Conservation (phyloP, 2,888 invertebrate genomes). For the Dorcus parallelipipedus region DNA sequence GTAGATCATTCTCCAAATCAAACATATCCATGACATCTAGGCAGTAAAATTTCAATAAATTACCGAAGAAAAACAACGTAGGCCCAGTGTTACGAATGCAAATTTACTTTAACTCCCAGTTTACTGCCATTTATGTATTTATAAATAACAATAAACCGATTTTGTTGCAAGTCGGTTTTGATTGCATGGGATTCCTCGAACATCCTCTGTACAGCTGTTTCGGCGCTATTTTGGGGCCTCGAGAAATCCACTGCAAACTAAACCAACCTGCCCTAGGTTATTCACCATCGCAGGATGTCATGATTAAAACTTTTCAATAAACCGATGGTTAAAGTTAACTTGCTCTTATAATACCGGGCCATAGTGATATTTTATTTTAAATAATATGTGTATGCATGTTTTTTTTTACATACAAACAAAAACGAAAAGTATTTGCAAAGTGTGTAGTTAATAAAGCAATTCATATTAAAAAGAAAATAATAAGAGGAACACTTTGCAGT, state of each 20-base stretch:
- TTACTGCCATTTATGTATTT: no score
- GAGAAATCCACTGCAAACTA: no score
- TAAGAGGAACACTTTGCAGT: background rate
- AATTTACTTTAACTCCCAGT: no score
- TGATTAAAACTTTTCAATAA: no score
- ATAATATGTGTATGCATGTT: background rate
- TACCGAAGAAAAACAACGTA: background rate
- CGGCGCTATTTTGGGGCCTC: no score
- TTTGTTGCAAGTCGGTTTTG: no score
- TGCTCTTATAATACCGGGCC: background rate
- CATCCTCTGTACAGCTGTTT: no score
- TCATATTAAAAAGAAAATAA: background rate
- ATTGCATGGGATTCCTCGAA: no score
- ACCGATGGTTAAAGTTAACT: no score
- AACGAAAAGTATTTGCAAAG: conserved; percentile 1
- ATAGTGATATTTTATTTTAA: background rate
- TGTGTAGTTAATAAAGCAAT: conserved; percentile 4
- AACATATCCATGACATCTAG: conserved; percentile 81
- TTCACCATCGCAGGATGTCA: no score
- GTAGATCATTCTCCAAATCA: conserved; percentile 87
- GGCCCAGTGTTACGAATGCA: background rate
- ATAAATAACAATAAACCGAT: no score
- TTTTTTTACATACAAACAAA: background rate
- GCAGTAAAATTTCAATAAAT: background rate
- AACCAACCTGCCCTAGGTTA: no score